Evolutionary conservation across 1,140 invertebrate species (phyloP).

Genomic region (Rhizoglyphus robini): DNA sequence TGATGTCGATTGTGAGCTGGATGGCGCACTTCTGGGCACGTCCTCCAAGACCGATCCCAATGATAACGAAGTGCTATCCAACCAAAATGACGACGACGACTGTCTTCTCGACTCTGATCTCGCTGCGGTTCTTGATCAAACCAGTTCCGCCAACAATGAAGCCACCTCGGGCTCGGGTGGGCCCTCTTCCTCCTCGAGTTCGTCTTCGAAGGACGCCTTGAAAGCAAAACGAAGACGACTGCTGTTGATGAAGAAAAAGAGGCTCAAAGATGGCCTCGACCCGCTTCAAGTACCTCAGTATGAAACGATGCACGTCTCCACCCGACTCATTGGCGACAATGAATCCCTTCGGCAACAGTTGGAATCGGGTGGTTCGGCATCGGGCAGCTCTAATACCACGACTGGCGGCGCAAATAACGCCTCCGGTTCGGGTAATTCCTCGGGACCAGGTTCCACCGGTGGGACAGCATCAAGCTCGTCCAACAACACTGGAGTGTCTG

Average conservation of each 20-base stretch:
- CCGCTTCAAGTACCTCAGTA: constrained; percentile 49
- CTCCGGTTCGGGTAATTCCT: no score
- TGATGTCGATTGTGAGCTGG: neutral
- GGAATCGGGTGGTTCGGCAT: neutral
- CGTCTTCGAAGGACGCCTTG: neutral
- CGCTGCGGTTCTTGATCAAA: neutral
- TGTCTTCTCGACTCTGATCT: neutral
- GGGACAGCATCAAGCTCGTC: constrained; percentile 1
- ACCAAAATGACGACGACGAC: neutral
- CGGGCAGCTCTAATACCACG: neutral
- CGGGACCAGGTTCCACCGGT: neutral
- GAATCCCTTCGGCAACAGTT: neutral
- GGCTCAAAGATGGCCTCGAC: neutral
- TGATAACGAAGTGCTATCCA: neutral
- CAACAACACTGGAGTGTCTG: neutral
- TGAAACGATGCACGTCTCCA: constrained; percentile 53
- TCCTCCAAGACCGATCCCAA: neutral
- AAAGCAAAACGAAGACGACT: neutral
- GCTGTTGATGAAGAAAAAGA: constrained; percentile 34
- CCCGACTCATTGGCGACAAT: constrained; percentile 30
- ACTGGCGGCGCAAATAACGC: neutral
- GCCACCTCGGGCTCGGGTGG: no score
- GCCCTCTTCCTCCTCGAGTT: neutral
- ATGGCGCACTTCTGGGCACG: no score
- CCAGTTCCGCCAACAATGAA: neutral